phyloP scores from a whole-genome alignment of 1,140 invertebrate species.

The Leptonema lineaticorne region DNA sequence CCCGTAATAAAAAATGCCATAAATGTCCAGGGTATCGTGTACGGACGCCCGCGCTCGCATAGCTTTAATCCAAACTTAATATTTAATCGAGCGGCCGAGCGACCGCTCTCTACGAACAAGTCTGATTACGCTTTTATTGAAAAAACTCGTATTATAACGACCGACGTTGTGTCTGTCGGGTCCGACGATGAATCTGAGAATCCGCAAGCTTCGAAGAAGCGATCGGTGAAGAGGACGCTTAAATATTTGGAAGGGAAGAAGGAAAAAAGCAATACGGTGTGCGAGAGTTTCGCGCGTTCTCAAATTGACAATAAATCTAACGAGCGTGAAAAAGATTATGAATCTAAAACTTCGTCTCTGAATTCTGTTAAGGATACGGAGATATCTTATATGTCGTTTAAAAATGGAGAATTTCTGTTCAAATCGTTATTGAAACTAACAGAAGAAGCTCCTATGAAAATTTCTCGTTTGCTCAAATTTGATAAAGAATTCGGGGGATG shows the following conservation, averaged over 20 bases:
- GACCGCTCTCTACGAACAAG: slow-evolving; percentile 57
- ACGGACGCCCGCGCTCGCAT: slow-evolving; percentile 62
- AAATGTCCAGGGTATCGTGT: slow-evolving; percentile 62
- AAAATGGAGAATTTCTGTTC: slow-evolving; percentile 42
- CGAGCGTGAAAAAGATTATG: slow-evolving; percentile 4
- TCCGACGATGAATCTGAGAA: neutral
- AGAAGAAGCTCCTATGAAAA: slow-evolving; percentile 40
- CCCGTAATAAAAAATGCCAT: slow-evolving; percentile 60
- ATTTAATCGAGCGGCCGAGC: slow-evolving; percentile 55
- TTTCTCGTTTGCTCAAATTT: slow-evolving; percentile 46
- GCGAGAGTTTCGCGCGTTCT: neutral
- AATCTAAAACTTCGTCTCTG: slow-evolving; percentile 47
- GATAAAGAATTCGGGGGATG: slow-evolving; percentile 48
- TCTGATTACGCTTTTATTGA: slow-evolving; percentile 61
- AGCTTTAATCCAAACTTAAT: slow-evolving; percentile 60
- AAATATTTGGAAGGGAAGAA: neutral
- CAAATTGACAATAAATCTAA: slow-evolving; percentile 12
- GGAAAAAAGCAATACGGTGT: slow-evolving; percentile 25
- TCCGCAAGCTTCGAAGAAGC: neutral
- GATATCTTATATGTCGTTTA: slow-evolving; percentile 43
- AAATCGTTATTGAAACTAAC: slow-evolving; percentile 46
- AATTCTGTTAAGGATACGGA: slow-evolving; percentile 41
- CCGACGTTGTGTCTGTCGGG: slow-evolving; percentile 38
- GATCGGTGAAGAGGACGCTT: neutral
- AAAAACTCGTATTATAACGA: slow-evolving; percentile 57